phyloP scores from a whole-genome alignment of 2,888 invertebrate genomes.

The Tachina fera region DNA sequence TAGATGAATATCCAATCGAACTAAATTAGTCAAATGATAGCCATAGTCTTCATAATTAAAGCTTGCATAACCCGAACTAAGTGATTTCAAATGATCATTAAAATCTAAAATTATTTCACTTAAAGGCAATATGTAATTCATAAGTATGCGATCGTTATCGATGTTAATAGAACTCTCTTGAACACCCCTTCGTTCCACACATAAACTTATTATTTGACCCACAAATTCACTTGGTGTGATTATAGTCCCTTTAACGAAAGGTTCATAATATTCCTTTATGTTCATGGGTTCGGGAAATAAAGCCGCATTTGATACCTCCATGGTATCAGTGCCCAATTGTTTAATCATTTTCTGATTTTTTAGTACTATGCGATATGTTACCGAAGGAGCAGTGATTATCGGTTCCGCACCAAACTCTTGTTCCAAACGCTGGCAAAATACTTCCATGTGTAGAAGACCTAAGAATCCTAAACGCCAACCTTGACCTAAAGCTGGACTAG shows the following conservation, averaged over 20 bases:
- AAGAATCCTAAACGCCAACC: conserved; percentile 95
- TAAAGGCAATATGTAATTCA: conserved; percentile 93
- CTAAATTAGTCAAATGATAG: conserved; percentile 90
- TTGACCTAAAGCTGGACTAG: conserved; percentile 93
- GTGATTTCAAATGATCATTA: conserved; percentile 94
- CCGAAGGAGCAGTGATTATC: conserved; percentile 92
- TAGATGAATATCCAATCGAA: conserved; percentile 88
- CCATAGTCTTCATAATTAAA: conserved; percentile 96
- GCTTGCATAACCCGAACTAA: conserved; percentile 97
- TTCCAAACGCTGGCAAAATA: conserved; percentile 92
- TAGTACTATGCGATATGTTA: conserved; percentile 91
- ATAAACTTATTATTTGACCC: conserved; percentile 88
- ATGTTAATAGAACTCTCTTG: conserved; percentile 88
- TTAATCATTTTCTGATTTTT: conserved; percentile 89
- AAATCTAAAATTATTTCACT: conserved; percentile 98
- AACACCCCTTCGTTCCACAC: conserved; percentile 89
- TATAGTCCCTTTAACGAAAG: conserved; percentile 93
- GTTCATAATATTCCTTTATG: conserved; percentile 92
- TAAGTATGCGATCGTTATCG: conserved; percentile 91
- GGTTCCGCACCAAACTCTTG: conserved; percentile 93
- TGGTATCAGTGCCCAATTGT: conserved; percentile 85
- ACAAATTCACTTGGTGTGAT: conserved; percentile 92
- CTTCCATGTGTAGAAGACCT: conserved; percentile 93
- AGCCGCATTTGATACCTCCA: conserved; percentile 89
- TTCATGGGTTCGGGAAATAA: conserved; percentile 87